phyloP scores from a whole-genome alignment of 1,140 invertebrate genomes.

The Andricus grossulariae region DNA sequence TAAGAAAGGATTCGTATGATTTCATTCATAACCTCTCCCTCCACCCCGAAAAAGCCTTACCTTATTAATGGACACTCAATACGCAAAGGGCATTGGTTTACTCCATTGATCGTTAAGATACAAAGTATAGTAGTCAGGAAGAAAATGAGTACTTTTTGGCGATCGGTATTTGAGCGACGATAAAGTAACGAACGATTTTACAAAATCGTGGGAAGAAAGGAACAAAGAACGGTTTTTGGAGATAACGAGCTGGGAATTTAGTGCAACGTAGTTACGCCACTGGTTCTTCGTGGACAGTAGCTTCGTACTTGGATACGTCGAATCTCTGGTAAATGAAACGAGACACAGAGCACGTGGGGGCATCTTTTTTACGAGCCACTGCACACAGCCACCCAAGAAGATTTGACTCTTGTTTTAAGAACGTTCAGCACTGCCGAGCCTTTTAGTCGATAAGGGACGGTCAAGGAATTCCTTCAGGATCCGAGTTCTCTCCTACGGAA shows the following conservation, averaged over 20 bases:
- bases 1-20: too few species aligned
- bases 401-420: slow-evolving; percentile 62
- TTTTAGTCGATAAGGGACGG: slow-evolving; percentile 24
- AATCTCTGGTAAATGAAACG: slow-evolving; percentile 47
- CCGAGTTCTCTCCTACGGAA: not conserved
- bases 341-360: slow-evolving; percentile 42
- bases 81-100: not conserved
- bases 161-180: slow-evolving; percentile 51
- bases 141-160: slow-evolving; percentile 47
- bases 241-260: slow-evolving; percentile 26
- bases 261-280: slow-evolving; percentile 9
- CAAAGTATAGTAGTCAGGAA: slow-evolving; percentile 15
- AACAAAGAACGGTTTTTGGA: slow-evolving; percentile 28
- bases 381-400: slow-evolving; percentile 66
- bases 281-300: slow-evolving; percentile 15
- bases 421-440: slow-evolving; percentile 16
- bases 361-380: slow-evolving; percentile 30
- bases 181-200: not conserved
- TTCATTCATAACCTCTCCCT: too few species aligned
- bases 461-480: slow-evolving; percentile 25
- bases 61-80: too few species aligned
- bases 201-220: slow-evolving; percentile 31
- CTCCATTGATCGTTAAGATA: not conserved
- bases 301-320: slow-evolving; percentile 46
- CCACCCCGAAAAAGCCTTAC: too few species aligned